A percentile compares a stretch with the other conserved stretches of the same genome.
Conservation (phyloP, 2,888 invertebrate genomes). For the Drosophila paranaensis region DNA sequence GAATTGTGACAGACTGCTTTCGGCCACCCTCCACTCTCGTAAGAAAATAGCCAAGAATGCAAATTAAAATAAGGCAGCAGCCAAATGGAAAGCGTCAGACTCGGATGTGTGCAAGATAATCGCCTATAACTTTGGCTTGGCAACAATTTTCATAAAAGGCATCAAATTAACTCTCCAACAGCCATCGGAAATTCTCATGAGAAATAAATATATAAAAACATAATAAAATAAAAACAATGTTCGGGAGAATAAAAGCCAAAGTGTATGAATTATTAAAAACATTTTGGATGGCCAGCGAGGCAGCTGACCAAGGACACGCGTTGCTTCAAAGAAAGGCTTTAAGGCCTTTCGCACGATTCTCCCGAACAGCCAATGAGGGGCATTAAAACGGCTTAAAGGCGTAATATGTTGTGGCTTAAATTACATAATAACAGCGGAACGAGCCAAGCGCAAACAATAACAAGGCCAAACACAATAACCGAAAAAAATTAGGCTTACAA, state of each 20-base stretch:
- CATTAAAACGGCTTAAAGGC: conserved; percentile 73
- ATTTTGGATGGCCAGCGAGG: conserved; percentile 18
- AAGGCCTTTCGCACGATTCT: conserved; percentile 51
- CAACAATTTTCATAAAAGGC: conserved; percentile 21
- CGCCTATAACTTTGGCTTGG: conserved; percentile 43
- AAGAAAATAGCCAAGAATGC: conserved; percentile 59
- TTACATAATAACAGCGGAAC: conserved; percentile 59
- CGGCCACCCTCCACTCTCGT: not conserved
- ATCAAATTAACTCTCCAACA: conserved; percentile 15
- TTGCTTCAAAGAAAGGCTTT: conserved; percentile 59
- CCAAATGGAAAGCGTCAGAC: not conserved
- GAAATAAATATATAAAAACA: conserved; percentile 32
- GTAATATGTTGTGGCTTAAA: conserved; percentile 77
- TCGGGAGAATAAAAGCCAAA: conserved; percentile 17
- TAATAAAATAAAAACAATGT: conserved; percentile 7
- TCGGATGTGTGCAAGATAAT: conserved; percentile 58
- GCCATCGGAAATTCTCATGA: conserved; percentile 51
- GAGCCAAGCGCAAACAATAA: conserved; percentile 47
- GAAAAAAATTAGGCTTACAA: conserved; percentile 40
- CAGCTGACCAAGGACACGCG: conserved; percentile 37
- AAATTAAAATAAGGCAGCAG: conserved; percentile 67
- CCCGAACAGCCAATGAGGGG: conserved; percentile 64
- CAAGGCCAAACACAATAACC: conserved; percentile 54
- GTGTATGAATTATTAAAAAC: conserved; percentile 54
- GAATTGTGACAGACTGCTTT: conserved; percentile 71